These are phyloP conservation scores for Saccostrea glomerata DNA, from an alignment of 1,140 invertebrate genomes.

Conservation along the genomic window DNA sequence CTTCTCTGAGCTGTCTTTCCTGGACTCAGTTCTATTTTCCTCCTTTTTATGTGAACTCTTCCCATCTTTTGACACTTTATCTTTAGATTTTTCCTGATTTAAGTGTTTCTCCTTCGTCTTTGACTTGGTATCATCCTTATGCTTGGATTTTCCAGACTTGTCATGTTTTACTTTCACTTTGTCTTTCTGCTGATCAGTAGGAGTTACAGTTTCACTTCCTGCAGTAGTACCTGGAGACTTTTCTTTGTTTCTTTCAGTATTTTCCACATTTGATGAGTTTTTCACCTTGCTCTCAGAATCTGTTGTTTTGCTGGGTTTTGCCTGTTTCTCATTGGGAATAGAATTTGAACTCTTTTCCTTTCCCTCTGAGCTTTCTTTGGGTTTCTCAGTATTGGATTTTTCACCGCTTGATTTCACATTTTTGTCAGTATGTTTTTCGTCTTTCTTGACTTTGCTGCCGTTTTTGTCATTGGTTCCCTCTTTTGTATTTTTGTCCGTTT, in stretches of 20 bases:
- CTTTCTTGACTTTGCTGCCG: constrained; percentile 25
- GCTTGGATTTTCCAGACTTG: constrained; percentile 46
- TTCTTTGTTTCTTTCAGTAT: constrained; percentile 42
- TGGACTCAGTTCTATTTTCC: constrained; percentile 47
- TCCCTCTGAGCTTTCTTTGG: constrained; percentile 12
- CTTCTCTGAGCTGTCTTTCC: constrained; percentile 48
- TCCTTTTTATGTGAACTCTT: constrained; percentile 55
- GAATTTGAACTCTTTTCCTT: constrained; percentile 22
- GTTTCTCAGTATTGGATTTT: constrained; percentile 53
- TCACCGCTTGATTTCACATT: constrained; percentile 27
- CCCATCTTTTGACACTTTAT: constrained; percentile 49
- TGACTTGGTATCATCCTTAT: constrained; percentile 38
- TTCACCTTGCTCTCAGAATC: constrained; percentile 39
- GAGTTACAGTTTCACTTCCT: constrained; percentile 57
- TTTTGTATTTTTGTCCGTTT: constrained; percentile 50
- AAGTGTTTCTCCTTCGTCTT: constrained; percentile 49
- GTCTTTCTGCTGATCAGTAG: constrained; percentile 43
- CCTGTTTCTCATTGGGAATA: background rate
- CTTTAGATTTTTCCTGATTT: constrained; percentile 44
- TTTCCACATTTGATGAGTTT: background rate
- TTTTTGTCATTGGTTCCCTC: constrained; percentile 4
- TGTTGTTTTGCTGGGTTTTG: background rate
- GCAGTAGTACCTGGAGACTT: constrained; percentile 41
- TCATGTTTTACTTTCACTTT: constrained; percentile 47
- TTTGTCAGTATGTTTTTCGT: constrained; percentile 1